Evolutionary conservation across 2,113 vertebrate species (phyloP), one percentile per base, ranked within the genome.

Genomic region (Stigmatopora argus): DNA sequence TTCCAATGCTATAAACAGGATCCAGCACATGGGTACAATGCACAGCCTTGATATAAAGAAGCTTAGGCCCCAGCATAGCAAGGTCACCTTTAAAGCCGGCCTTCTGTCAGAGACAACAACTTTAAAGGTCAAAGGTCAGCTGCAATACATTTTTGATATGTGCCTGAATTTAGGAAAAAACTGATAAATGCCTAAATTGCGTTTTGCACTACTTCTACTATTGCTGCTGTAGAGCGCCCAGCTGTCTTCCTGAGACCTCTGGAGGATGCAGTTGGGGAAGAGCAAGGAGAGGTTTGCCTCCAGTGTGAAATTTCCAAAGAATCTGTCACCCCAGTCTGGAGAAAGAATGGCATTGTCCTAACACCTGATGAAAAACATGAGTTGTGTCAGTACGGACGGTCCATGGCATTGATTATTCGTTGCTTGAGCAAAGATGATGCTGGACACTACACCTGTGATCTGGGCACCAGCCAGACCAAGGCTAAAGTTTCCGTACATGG

Each of bases 101-200:
- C 92, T 91, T 47, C 86, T 95, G 74, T 89, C 78, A 0, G 90
- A 93, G 68, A 91, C 82, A 0, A 92, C 85, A 21, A 70, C 2
- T 7, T 90, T 99, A 57, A 92, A 87, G 63, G 94, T 99, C 75
- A 95, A 89, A 94, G 96, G 96, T 99, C 77, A 89, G 93, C 17
- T 7, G 38, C 56, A n/a, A 65, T 18, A 58, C 12, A 0, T 31
- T 38, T 51, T 10, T n/a, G 13, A 44, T 12, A 8, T 26, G 11
- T 19, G 46, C 4, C 48, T 59, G 0, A 66, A 46, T 72, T 72
- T 11, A 61, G 21, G 49, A 74, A 58, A 41, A 45, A 41, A 45
- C 8, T 19, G 5, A n/a, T 15, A 1, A 6, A 38, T 47, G 44
- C 48, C 34, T 0, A 49, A 34, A 34, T 44, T 5, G 35, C 59